These are phyloP conservation scores for Bucco capensis DNA, from an alignment of 2,113 vertebrate genomes.

Conservation along the genomic window DNA sequence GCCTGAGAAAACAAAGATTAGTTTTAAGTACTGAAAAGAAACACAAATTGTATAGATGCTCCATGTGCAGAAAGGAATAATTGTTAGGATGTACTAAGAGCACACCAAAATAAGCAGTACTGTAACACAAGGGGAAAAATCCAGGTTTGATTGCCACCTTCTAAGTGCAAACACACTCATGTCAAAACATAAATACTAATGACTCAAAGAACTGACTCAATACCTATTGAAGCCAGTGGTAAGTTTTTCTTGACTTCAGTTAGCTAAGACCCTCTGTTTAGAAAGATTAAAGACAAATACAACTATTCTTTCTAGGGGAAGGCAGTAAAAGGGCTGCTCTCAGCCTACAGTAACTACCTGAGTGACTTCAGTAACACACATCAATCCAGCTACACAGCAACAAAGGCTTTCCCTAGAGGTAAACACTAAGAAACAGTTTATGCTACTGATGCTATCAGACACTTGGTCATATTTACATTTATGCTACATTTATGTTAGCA, in stretches of 20 bases:
- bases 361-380: background rate
- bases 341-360: background rate
- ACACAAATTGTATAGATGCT: constrained; percentile 57
- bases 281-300: constrained; percentile 43
- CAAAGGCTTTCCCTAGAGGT: background rate
- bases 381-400: background rate
- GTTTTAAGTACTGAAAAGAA: constrained; percentile 71
- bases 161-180: constrained; percentile 38
- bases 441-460: background rate
- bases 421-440: background rate
- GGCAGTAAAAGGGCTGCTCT: background rate
- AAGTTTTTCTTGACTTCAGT: constrained; percentile 13
- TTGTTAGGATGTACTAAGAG: constrained; percentile 29
- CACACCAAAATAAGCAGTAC: constrained; percentile 37
- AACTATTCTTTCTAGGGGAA: background rate
- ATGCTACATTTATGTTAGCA: background rate
- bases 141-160: constrained; percentile 53
- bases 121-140: background rate
- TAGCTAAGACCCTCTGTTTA: background rate
- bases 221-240: background rate
- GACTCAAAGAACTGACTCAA: background rate
- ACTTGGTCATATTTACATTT: background rate
- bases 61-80: constrained; percentile 37
- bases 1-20: constrained; percentile 78
- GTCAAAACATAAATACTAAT: constrained; percentile 38